Evolutionary conservation across 2,888 invertebrate species (phyloP).

Genomic region (Thera britannica): DNA sequence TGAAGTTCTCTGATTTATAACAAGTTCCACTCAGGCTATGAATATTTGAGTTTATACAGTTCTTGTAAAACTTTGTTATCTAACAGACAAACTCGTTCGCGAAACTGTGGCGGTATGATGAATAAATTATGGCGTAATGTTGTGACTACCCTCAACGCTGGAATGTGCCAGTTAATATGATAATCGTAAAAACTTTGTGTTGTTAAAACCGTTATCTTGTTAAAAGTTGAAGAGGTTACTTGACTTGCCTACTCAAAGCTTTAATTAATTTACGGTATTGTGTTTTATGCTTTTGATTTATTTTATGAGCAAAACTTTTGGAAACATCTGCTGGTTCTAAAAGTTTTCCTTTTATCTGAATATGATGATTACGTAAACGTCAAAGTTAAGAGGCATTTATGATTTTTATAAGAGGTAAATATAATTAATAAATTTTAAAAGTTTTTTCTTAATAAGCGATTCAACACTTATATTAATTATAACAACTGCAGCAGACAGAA

Average conservation of each 20-base stretch:
- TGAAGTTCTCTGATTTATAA: conserved; percentile 51
- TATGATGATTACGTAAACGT: too few species aligned
- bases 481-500: too few species aligned
- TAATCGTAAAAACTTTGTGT: conserved; percentile 33
- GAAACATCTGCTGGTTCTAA: neutral
- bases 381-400: too few species aligned
- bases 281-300: neutral
- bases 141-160: conserved; percentile 22
- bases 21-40: conserved; percentile 49
- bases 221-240: conserved; percentile 17
- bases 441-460: too few species aligned
- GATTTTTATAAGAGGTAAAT: too few species aligned
- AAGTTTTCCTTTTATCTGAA: too few species aligned
- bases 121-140: conserved; percentile 37
- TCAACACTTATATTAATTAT: too few species aligned
- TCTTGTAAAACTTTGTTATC: conserved; percentile 44
- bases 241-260: conserved; percentile 1
- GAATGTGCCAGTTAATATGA: conserved; percentile 29
- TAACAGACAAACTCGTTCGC: conserved; percentile 37
- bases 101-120: conserved; percentile 35
- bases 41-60: conserved; percentile 54
- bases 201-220: conserved; percentile 29
- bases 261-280: neutral
- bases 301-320: neutral
- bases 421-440: too few species aligned